Evolutionary conservation across 2,797 vertebrate genomes (phyloP), one percentile per base, ranked within the genome.

Genomic region (Molossus alvarezi): DNA sequence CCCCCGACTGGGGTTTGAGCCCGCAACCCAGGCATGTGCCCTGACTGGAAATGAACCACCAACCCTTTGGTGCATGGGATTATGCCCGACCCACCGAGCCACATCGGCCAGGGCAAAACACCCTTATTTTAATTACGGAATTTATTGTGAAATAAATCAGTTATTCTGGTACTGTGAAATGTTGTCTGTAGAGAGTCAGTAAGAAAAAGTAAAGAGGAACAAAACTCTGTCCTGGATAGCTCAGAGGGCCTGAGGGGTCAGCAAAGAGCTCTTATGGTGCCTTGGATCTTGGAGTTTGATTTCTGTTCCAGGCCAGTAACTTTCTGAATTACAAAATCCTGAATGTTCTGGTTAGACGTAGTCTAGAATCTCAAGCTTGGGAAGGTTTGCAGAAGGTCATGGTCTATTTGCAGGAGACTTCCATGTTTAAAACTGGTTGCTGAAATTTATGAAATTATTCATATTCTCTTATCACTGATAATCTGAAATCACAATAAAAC

Each of bases 401-500:
- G 45, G 37, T 80, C 64, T 21, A 7, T 9, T 55, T 58, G 57
- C 33, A 51, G 33, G 53, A 41, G 12, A 77, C 72, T 69, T 75
- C 87, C 25, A 27, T 91, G n/a, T 77, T 86, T 88, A 77, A 86
- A 97, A 88, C 14, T 62, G 58, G 11, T 76, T 65, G 41, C 3
- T 55, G 25, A 95, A 88, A 69, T 0, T 1, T 48, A 73, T 51
- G 41, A 77, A 21, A 33, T 37, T 62, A 14, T 58, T 93, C 58
- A 64, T 27, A 77, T 55, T 72, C 55, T 41, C 27, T 62, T 64
- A 73, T 87, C 71, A 67, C 23, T 48, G 69, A 88, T 67, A 77
- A 51, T 85, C 48, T 80, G 55, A 96, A 92, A 82, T 93, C 72
- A 73, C 0, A 72, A 62, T 23, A 62, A 96, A 83, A 88, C 14